A percentile compares a stretch with the other conserved stretches of the same genome.
These are phyloP conservation scores for Enoplosus armatus DNA, from an alignment of 2,797 vertebrate genomes.

Conservation along the genomic window DNA sequence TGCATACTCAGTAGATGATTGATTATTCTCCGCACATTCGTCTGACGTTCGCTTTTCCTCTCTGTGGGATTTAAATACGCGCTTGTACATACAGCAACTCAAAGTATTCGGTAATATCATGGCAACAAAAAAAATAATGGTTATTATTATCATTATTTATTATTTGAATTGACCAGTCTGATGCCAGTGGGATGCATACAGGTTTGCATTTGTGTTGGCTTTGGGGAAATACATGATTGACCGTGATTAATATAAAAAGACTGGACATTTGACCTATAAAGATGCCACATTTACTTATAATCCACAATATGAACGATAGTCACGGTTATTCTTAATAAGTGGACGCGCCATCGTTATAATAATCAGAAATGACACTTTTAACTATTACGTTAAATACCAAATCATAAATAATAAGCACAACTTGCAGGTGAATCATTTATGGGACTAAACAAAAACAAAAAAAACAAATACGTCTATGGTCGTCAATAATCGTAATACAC, in stretches of 20 bases:
- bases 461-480: background rate
- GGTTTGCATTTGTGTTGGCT: background rate
- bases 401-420: background rate
- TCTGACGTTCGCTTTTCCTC: slow-evolving; percentile 32
- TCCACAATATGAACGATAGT: background rate
- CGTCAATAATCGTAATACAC: background rate
- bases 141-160: too few relatives aligned
- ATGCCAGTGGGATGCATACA: background rate
- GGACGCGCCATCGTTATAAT: background rate
- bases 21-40: slow-evolving; percentile 26
- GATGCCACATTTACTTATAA: too few relatives aligned
- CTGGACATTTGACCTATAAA: too few relatives aligned
- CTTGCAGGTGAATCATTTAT: background rate
- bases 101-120: background rate
- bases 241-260: background rate
- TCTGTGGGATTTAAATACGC: slow-evolving; percentile 31
- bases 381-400: background rate
- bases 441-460: too few relatives aligned
- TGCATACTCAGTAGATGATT: slow-evolving; percentile 49
- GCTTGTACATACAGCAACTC: slow-evolving; percentile 10
- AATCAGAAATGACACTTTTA: background rate
- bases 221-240: background rate
- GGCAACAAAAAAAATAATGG: too few relatives aligned
- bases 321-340: background rate
- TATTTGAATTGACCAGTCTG: background rate